Evolutionary conservation across 2,888 invertebrate genomes (phyloP).

Genomic region (Ceramica pisi): DNA sequence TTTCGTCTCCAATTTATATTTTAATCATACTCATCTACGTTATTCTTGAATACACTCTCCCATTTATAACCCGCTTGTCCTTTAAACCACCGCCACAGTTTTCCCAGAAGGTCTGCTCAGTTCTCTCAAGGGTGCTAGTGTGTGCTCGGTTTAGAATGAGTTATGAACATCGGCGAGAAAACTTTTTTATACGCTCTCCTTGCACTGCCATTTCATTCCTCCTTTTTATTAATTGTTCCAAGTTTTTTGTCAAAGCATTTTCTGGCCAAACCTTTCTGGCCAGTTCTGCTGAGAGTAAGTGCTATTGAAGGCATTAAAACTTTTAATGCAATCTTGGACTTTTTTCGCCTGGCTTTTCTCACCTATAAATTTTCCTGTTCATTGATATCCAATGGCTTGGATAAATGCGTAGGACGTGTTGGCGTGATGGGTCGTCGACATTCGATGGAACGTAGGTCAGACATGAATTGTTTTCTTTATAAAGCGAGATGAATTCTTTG

Average conservation of each 20-base stretch:
- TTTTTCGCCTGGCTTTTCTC: slow-evolving; percentile 15
- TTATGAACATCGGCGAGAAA: slow-evolving; percentile 73
- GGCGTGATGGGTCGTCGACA: slow-evolving; percentile 18
- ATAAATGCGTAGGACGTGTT: slow-evolving; percentile 36
- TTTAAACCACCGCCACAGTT: slow-evolving; percentile 47
- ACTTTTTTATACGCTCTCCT: slow-evolving; percentile 68
- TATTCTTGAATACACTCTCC: not conserved
- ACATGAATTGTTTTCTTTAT: slow-evolving; percentile 29
- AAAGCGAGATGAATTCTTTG: not conserved
- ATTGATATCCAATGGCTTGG: slow-evolving; percentile 34
- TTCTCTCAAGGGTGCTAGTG: slow-evolving; percentile 73
- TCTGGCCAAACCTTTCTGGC: slow-evolving; percentile 24
- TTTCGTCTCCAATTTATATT: too few species aligned
- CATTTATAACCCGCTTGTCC: slow-evolving; percentile 1
- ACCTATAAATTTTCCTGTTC: slow-evolving; percentile 37
- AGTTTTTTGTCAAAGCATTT: slow-evolving; percentile 55
- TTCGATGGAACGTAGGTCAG: slow-evolving; percentile 27
- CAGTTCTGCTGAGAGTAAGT: slow-evolving; percentile 23
- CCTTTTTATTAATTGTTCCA: slow-evolving; percentile 54
- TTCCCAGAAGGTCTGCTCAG: slow-evolving; percentile 66
- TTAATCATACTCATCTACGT: too few species aligned
- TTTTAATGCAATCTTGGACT: slow-evolving; percentile 44
- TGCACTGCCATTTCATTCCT: slow-evolving; percentile 52
- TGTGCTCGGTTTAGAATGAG: slow-evolving; percentile 74
- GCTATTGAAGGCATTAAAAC: slow-evolving; percentile 50